Evolutionary conservation across 2,797 vertebrate genomes (phyloP).

Genomic region (Macropus fuliginosus): DNA sequence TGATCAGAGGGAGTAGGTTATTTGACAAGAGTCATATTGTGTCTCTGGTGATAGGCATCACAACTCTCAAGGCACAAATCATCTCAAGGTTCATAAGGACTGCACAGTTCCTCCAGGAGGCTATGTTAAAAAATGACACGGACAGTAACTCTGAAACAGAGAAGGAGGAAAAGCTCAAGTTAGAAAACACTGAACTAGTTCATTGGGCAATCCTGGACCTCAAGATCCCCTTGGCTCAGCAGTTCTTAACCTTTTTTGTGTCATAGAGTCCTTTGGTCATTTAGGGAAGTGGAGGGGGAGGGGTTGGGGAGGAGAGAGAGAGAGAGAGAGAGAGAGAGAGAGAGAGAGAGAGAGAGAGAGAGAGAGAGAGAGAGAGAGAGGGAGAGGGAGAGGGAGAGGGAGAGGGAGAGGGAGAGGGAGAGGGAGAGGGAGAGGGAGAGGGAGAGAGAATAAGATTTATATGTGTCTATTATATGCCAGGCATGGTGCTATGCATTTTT

Average conservation of each 20-base stretch:
- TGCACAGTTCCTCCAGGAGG: not conserved
- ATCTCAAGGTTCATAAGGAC: not conserved
- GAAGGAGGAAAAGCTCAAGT: not conserved
- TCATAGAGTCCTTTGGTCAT: not conserved
- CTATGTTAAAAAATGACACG: not conserved
- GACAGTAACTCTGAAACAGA: not conserved
- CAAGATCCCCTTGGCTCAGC: not conserved
- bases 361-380: no score
- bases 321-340: no score
- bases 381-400: no score
- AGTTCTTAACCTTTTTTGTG: not conserved
- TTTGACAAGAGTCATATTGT: not conserved
- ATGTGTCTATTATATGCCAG: not conserved
- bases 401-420: no score
- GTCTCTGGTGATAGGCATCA: not conserved
- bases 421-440: no score
- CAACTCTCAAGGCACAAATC: constrained; percentile 17
- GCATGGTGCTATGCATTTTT: not conserved
- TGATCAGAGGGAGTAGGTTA: not conserved
- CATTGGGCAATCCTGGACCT: not conserved
- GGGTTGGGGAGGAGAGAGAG: no score
- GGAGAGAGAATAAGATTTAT: not conserved
- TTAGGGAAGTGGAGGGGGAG: not conserved
- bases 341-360: no score
- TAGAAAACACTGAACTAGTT: not conserved